Base-by-base conservation (phyloP, 2,113 vertebrate genomes). In the Syngnathus floridae region DNA sequence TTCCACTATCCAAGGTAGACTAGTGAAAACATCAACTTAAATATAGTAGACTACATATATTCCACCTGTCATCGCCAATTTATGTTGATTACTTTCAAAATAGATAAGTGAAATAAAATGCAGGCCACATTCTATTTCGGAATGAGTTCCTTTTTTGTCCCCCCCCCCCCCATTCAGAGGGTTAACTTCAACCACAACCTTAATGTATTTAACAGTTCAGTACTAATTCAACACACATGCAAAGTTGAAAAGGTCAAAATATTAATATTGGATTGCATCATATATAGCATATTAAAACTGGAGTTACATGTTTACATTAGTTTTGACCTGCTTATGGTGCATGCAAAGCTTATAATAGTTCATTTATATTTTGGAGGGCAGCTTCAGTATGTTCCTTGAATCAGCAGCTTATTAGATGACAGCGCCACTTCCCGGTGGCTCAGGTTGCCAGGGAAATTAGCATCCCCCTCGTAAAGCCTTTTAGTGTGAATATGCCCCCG, bases 131-230 rank as follows among this genome's bases (percentile, higher is more conserved):
- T 80, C 59, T 85, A 71, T 84, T 86, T 82, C 69, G 36, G 76
- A 73, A 69, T 43, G 5, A 26, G 13, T 66, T 74, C 61, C 36
- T 75, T 84, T 82, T 85, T 56, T 56, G 26, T 31, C 1, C 1
- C 22, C 22, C 22, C n/a, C 26, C 26, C 40, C 22, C 26, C 67
- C 71, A 68, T 76, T 65, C 61, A 43, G 61, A 66, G 73, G 63
- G 89, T 17, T 46, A 46, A 46, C 16, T 5, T 90, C 88, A 93
- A 87, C 93, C 92, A 22, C 82, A 90, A 85, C 90, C 90, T 74
- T 93, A 85, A 72, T 94, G 93, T 84, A 90, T 75, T 54, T 92
- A 93, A 82, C 93, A 95, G 84, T 90, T 87, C 82, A 91, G 91
- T 48, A 58, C 59, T 63, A 46, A 41, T 63, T 71, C 43, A 73